Conservation (phyloP, 1,140 invertebrate genomes). For the Diuraphis noxia region DNA sequence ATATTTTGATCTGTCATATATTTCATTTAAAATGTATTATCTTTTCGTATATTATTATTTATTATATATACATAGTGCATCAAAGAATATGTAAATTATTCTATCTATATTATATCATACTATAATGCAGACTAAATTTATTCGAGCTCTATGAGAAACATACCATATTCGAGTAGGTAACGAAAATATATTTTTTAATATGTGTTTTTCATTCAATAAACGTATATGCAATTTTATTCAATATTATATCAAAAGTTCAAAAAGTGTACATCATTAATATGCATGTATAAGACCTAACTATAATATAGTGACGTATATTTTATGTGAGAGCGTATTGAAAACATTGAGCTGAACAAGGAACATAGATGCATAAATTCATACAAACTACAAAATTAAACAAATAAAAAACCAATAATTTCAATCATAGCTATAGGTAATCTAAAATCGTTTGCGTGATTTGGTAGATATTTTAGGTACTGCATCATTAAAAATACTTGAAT, state of each 20-base stretch:
- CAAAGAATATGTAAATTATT: conserved; percentile 20
- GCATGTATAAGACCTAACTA: not conserved
- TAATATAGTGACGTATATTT: not conserved
- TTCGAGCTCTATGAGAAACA: not conserved
- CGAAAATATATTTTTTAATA: not conserved
- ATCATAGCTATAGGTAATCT: not conserved
- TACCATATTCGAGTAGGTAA: not conserved
- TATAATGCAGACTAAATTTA: not conserved
- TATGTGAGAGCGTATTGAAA: not conserved
- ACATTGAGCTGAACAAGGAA: not conserved
- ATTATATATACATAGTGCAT: not conserved
- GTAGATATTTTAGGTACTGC: not conserved
- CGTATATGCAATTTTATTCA: not conserved
- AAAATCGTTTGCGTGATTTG: not conserved
- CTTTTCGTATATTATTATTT: not conserved
- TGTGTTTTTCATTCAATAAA: not conserved
- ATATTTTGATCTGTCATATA: conserved; percentile 6
- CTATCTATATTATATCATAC: not conserved
- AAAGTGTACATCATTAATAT: not conserved
- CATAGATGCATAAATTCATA: not conserved
- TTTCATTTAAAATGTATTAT: conserved; percentile 7
- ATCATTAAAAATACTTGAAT: no score
- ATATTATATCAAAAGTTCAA: not conserved
- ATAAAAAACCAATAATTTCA: not conserved
- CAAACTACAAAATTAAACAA: not conserved